A percentile compares a stretch with the other conserved stretches of the same genome.
Evolutionary conservation across 2,113 vertebrate species (phyloP).

Genomic region (Tragelaphus strepsiceros): DNA sequence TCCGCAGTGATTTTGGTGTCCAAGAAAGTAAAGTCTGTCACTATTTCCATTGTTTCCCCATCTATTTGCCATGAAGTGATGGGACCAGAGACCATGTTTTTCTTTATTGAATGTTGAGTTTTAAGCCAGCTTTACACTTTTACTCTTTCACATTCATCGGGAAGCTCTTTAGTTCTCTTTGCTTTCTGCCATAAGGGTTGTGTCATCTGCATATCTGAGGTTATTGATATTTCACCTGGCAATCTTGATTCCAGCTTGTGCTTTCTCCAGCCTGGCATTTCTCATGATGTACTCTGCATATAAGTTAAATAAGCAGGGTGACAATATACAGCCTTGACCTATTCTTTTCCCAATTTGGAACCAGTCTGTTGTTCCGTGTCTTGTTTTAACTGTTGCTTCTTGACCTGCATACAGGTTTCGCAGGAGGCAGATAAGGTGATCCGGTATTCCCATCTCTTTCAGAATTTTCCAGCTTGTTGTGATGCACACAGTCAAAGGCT

Average conservation of each 20-base stretch:
- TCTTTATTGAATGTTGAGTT: background rate
- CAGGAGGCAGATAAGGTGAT: background rate
- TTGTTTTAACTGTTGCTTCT: background rate
- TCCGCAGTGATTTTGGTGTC: background rate
- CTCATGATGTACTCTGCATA: background rate
- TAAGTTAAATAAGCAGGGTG: background rate
- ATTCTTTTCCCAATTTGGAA: background rate
- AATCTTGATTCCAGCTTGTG: background rate
- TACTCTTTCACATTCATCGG: background rate
- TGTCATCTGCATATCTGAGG: background rate
- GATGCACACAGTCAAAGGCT: background rate
- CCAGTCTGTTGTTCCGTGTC: background rate
- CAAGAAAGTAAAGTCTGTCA: background rate
- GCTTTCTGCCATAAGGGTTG: background rate
- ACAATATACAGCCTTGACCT: background rate
- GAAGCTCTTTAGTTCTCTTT: background rate
- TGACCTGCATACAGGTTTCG: background rate
- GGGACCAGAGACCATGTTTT: background rate
- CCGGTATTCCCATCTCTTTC: background rate
- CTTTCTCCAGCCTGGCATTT: background rate
- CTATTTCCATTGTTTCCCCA: background rate
- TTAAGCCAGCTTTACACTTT: background rate
- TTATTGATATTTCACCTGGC: background rate
- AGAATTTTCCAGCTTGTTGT: background rate
- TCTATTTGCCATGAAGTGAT: background rate